phyloP scores from a whole-genome alignment of 2,888 invertebrate species.

The Incurvaria masculella region DNA sequence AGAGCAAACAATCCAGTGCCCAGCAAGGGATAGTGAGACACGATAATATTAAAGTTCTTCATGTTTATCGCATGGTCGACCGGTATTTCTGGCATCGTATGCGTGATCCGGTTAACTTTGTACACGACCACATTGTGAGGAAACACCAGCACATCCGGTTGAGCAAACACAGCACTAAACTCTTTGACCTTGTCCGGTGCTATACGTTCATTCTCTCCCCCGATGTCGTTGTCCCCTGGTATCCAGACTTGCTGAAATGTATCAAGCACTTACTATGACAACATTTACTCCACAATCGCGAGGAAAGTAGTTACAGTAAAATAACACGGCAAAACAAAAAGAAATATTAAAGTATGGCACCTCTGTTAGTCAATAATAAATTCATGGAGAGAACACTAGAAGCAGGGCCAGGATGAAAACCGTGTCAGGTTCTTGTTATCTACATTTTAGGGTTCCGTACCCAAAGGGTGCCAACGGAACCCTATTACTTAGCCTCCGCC shows the following conservation, averaged over 20 bases:
- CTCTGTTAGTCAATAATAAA: neutral
- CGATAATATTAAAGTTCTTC: slow-evolving; percentile 58
- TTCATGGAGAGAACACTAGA: no score
- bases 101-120: slow-evolving; percentile 69
- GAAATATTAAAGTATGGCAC: no score
- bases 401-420: no score
- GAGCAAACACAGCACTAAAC: slow-evolving; percentile 72
- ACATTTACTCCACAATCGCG: neutral
- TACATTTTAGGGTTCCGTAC: no score
- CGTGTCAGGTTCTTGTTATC: no score
- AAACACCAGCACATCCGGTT: slow-evolving; percentile 57
- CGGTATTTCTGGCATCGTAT: slow-evolving; percentile 55
- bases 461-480: no score
- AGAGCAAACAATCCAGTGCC: slow-evolving; percentile 32
- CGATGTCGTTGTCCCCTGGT: slow-evolving; percentile 97
- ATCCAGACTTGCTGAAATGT: slow-evolving; percentile 72
- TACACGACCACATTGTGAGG: slow-evolving; percentile 65
- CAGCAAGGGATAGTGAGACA: slow-evolving; percentile 71
- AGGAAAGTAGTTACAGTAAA: neutral
- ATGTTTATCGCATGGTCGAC: slow-evolving; percentile 36
- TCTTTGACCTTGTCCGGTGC: slow-evolving; percentile 64
- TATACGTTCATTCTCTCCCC: slow-evolving; percentile 82
- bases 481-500: no score
- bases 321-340: no score
- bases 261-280: no score